Evolutionary conservation across 2,888 invertebrate species (phyloP).

Genomic region (Crematogaster levior): DNA sequence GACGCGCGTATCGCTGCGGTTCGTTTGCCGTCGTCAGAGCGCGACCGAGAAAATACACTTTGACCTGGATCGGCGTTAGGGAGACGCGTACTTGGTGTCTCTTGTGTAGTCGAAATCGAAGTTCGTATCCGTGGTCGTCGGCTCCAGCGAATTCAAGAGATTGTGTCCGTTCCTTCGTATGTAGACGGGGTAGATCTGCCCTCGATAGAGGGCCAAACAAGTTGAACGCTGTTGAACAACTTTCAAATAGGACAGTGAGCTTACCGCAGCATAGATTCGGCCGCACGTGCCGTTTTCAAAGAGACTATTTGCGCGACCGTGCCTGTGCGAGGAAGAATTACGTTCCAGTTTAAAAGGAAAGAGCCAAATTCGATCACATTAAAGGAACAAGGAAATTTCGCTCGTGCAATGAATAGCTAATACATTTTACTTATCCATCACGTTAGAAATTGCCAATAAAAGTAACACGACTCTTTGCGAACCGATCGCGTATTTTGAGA

Average conservation of each 20-base stretch:
- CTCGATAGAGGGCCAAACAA: constrained; percentile 56
- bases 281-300: constrained; percentile 33
- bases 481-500: constrained; percentile 7
- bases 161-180: constrained; percentile 59
- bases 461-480: background rate
- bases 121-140: constrained; percentile 50
- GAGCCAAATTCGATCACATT: background rate
- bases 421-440: background rate
- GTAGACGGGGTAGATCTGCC: constrained; percentile 59
- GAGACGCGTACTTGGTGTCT: constrained; percentile 39
- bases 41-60: constrained; percentile 59
- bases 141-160: constrained; percentile 37
- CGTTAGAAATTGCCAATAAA: background rate
- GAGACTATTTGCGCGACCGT: background rate
- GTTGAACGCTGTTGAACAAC: constrained; percentile 64
- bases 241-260: constrained; percentile 53
- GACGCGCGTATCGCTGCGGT: constrained; percentile 52
- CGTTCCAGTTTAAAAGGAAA: background rate
- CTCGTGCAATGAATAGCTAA: background rate
- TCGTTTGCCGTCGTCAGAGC: constrained; percentile 45
- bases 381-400: background rate
- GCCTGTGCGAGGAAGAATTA: background rate
- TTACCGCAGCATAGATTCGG: constrained; percentile 30
- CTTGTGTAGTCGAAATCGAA: constrained; percentile 47
- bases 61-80: constrained; percentile 44